phyloP scores from a whole-genome alignment of 2,113 vertebrate genomes.

The Natator depressus region DNA sequence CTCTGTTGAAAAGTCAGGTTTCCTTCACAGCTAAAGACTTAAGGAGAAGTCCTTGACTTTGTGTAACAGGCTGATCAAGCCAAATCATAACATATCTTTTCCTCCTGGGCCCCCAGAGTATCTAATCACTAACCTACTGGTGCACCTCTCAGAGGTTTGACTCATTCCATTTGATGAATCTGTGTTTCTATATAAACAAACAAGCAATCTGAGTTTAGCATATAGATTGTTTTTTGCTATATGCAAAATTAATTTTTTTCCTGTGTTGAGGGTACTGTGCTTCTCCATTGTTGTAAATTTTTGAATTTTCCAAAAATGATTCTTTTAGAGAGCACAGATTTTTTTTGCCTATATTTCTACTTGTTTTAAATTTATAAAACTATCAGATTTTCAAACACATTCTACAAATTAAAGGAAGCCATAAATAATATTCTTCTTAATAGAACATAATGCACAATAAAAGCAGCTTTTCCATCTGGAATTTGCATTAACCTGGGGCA shows the following conservation, averaged over 20 bases:
- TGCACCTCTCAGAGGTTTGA: background rate
- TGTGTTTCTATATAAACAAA: background rate
- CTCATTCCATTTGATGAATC: background rate
- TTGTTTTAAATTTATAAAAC: background rate
- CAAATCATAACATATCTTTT: background rate
- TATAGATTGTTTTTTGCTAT: background rate
- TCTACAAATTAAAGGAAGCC: background rate
- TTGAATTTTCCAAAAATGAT: background rate
- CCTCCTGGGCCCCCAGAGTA: background rate
- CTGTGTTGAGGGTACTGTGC: background rate
- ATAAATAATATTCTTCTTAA: slow-evolving; percentile 5
- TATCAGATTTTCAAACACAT: background rate
- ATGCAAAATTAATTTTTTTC: background rate
- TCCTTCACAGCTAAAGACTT: background rate
- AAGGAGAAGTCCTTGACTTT: background rate
- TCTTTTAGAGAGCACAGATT: background rate
- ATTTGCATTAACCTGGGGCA: background rate
- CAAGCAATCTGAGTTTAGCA: background rate
- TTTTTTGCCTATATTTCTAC: background rate
- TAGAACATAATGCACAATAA: background rate
- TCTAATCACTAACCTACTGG: background rate
- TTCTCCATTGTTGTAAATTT: background rate
- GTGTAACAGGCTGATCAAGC: background rate
- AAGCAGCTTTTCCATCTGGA: background rate
- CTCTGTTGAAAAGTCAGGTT: background rate